A percentile compares a stretch with the other conserved stretches of the same genome.
These are phyloP conservation scores for Machimus rusticus DNA, from an alignment of 2,888 invertebrate species.

Conservation along the genomic window DNA sequence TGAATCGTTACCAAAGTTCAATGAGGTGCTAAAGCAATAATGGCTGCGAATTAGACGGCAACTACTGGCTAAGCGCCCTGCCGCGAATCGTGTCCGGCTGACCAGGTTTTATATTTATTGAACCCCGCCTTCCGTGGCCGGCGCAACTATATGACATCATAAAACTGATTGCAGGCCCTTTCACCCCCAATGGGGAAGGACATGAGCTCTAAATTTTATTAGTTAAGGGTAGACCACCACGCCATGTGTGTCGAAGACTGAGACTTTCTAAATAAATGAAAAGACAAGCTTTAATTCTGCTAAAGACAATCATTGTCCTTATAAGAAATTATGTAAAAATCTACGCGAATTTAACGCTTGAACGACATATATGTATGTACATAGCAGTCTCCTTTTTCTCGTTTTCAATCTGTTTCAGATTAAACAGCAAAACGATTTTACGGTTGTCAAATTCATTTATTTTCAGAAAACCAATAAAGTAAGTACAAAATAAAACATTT, in stretches of 20 bases:
- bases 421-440: no score
- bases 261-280: background rate
- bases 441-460: no score
- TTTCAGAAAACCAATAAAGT: no score
- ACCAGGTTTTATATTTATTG: background rate
- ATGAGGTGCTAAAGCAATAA: slow-evolving; percentile 10
- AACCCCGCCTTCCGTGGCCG: background rate
- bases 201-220: background rate
- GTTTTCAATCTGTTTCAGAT: no score
- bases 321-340: no score
- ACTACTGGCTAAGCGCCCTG: background rate
- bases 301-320: no score
- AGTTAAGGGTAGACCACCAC: background rate
- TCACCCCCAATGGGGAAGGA: background rate
- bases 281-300: background rate
- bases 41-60: background rate
- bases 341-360: no score
- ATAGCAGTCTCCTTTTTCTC: no score
- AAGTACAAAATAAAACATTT: no score
- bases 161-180: background rate
- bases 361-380: no score
- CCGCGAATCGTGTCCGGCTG: background rate
- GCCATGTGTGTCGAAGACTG: no score
- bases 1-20: slow-evolving; percentile 4
- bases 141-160: background rate